Evolutionary conservation across 1,140 invertebrate species (phyloP), one percentile per base, ranked within the genome.

Genomic region (Drosophila tani): DNA sequence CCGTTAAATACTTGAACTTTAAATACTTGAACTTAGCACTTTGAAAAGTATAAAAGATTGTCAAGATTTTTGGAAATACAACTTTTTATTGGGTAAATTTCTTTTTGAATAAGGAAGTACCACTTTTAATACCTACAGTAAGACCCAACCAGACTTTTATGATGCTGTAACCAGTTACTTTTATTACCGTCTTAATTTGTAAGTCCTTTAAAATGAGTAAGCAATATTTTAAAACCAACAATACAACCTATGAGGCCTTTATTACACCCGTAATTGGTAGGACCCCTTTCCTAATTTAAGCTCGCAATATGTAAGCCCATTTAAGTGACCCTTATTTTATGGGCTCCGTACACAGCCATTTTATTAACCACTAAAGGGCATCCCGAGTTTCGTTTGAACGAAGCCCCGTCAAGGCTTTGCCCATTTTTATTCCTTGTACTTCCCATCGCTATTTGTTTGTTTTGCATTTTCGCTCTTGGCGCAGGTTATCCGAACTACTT

Each of bases 401-500:
- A 46, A 45, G 47, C 8, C 46, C 17, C 5, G 0, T 0, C n/a
- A 38, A 11, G 9, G 27, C 12, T 17, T 27, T 1, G 41, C 43
- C 46, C 32, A 47, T 76, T 59, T 58, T 57, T 55, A 46, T 32
- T 24, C n/a, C 49, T 62, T 75, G 47, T 59, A 29, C 24, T 50
- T 59, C 47, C 32, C 14, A 17, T 32, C 21, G 27, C 38, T 64
- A 43, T 67, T 83, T 81, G 76, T 84, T 81, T 84, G 53, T 75
- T 84, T 88, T 84, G 81, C 85, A 90, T 88, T 90, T 75, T 59
- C 59, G 27, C 38, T 45, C 38, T 49, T 15, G 53, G 55, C 38
- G 53, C 59, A 75, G 60, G 70, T 80, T 75, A 60, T 70, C 64
- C 57, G 40, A 81, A 69, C 84, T 81, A 87, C 83, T 87, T 87